phyloP scores from a whole-genome alignment of 2,113 vertebrate species.

The Pluvianellus socialis region DNA sequence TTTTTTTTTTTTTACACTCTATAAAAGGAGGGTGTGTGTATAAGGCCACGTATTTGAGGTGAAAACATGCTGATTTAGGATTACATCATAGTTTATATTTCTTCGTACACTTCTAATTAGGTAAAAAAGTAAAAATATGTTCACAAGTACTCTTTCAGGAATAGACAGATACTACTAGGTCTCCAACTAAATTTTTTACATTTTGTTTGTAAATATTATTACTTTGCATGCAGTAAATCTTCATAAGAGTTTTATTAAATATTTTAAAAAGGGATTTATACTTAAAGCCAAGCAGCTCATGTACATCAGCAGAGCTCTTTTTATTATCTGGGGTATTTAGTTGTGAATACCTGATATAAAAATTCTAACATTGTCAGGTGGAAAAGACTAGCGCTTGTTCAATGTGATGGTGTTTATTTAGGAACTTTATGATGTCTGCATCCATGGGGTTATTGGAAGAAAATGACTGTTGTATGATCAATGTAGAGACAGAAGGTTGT shows the following conservation, averaged over 20 bases:
- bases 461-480: not conserved
- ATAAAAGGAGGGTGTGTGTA: accelerated
- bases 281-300: not conserved
- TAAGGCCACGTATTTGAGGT: not conserved
- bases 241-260: not conserved
- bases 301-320: not conserved
- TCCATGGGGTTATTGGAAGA: not conserved
- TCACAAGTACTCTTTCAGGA: not conserved
- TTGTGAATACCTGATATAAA: not conserved
- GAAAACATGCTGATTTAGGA: not conserved
- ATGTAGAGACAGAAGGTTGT: not conserved
- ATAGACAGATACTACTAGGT: not conserved
- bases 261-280: not conserved
- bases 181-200: not conserved
- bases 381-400: not conserved
- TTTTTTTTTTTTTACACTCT: not conserved
- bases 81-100: not conserved
- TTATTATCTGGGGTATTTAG: not conserved
- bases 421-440: not conserved
- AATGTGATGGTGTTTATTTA: not conserved
- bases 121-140: not conserved
- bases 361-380: not conserved
- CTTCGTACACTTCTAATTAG: not conserved
- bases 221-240: not conserved
- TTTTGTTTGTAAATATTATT: not conserved